phyloP scores from a whole-genome alignment of 2,888 invertebrate genomes.

The Aphelenchoides bicaudatus region DNA sequence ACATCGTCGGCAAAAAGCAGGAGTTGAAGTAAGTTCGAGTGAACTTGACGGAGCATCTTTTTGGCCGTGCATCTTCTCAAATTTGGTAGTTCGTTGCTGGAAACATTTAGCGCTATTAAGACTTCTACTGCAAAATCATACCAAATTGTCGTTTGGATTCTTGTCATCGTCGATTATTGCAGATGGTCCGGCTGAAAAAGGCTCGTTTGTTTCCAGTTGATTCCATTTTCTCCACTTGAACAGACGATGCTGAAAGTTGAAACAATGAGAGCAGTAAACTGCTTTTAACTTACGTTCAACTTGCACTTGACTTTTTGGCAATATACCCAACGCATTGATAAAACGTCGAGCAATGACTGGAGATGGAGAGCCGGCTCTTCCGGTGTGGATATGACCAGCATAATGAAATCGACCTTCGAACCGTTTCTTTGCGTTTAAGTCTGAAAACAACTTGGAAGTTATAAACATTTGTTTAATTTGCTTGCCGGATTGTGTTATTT shows the following conservation, averaged over 20 bases:
- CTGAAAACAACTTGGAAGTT: background rate
- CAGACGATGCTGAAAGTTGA: too few relatives aligned
- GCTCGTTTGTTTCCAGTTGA: conserved; percentile 6
- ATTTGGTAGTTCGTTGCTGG: too few relatives aligned
- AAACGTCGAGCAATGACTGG: conserved; percentile 9
- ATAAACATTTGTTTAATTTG: background rate
- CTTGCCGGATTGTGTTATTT: background rate
- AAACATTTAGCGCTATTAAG: too few relatives aligned
- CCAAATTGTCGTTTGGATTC: background rate
- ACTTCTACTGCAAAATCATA: background rate
- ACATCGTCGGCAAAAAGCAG: conserved; percentile 20
- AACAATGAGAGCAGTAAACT: too few relatives aligned
- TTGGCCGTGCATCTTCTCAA: background rate
- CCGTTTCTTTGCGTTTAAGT: background rate
- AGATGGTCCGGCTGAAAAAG: conserved; percentile 3
- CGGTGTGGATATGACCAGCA: conserved; percentile 1
- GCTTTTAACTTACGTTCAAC: conserved; percentile 9
- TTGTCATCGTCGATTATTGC: conserved; percentile 1
- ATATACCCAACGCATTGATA: too few relatives aligned
- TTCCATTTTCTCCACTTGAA: too few relatives aligned
- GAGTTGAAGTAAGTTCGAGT: background rate
- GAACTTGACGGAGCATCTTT: too few relatives aligned
- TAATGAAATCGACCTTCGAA: background rate
- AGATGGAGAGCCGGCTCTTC: conserved; percentile 5
- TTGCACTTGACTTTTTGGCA: conserved; percentile 6